Percentiles rank a stretch among this genome's conserved stretches.
These are phyloP conservation scores for Tupaia tana DNA, from an alignment of 2,113 vertebrate genomes.

Conservation along the genomic window DNA sequence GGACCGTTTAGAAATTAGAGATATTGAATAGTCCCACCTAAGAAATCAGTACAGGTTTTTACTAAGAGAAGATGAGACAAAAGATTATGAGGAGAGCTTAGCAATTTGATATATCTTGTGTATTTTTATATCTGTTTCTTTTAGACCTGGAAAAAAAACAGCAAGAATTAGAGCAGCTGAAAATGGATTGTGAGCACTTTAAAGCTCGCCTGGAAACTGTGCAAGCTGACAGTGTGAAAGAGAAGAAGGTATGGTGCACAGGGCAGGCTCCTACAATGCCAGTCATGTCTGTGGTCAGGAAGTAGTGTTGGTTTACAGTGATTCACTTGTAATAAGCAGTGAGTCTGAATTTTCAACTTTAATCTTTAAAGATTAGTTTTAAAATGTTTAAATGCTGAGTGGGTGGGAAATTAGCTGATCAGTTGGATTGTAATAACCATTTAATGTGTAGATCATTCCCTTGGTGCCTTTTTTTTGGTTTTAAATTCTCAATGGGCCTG, in stretches of 20 bases:
- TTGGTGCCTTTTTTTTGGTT: not conserved
- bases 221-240: slow-evolving; percentile 90
- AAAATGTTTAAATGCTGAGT: not conserved
- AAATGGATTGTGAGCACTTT: slow-evolving; percentile 91
- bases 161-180: slow-evolving; percentile 89
- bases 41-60: not conserved
- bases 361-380: not conserved
- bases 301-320: fast-evolving
- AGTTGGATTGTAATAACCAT: not conserved
- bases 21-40: not conserved
- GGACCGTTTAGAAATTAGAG: not conserved
- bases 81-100: not conserved
- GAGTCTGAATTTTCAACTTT: not conserved
- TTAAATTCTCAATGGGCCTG: not conserved
- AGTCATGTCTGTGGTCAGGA: fast-evolving
- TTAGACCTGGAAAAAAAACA: slow-evolving; percentile 88
- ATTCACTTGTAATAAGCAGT: not conserved
- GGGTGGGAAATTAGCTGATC: not conserved
- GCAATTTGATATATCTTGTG: not conserved
- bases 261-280: fast-evolving
- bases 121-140: slow-evolving; percentile 50
- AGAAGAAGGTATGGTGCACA: slow-evolving; percentile 90
- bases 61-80: not conserved
- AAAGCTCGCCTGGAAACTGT: slow-evolving; percentile 89
- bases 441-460: not conserved